A percentile compares a stretch with the other conserved stretches of the same genome.
phyloP scores from a whole-genome alignment of 2,113 vertebrate species.

The cattle (Bos taurus) region DNA sequence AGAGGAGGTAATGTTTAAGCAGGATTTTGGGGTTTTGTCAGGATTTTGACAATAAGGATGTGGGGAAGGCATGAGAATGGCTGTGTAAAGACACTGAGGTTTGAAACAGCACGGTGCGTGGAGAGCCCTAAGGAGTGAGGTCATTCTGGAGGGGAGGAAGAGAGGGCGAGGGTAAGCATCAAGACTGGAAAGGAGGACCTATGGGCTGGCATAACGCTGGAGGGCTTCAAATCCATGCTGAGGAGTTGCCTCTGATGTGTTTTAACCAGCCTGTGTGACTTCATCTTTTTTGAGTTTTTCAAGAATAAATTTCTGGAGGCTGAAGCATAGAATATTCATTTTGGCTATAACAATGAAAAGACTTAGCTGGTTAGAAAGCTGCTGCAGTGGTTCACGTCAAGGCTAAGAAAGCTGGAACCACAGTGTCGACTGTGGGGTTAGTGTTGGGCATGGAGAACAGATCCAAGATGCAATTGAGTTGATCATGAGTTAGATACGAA shows the following conservation, averaged over 20 bases:
- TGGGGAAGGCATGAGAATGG: not conserved
- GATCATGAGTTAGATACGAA: not conserved
- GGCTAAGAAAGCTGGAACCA: not conserved
- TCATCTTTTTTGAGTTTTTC: not conserved
- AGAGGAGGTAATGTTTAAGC: not conserved
- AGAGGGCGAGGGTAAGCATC: not conserved
- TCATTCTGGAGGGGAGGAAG: not conserved
- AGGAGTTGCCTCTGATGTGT: not conserved
- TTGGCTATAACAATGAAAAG: not conserved
- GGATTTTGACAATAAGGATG: not conserved
- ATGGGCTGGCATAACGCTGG: not conserved
- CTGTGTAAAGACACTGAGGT: not conserved
- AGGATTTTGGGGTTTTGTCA: not conserved
- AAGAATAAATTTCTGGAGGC: not conserved
- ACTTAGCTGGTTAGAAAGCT: not conserved
- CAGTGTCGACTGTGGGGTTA: not conserved
- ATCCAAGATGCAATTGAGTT: not conserved
- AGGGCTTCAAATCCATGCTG: not conserved
- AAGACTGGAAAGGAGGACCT: not conserved
- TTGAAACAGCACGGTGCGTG: fast-evolving
- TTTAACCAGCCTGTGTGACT: not conserved
- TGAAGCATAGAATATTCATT: not conserved
- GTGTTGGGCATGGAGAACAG: not conserved
- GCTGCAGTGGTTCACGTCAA: not conserved
- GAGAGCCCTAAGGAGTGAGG: not conserved